phyloP scores from a whole-genome alignment of 2,797 vertebrate species.

The Gymnothorax javanicus region DNA sequence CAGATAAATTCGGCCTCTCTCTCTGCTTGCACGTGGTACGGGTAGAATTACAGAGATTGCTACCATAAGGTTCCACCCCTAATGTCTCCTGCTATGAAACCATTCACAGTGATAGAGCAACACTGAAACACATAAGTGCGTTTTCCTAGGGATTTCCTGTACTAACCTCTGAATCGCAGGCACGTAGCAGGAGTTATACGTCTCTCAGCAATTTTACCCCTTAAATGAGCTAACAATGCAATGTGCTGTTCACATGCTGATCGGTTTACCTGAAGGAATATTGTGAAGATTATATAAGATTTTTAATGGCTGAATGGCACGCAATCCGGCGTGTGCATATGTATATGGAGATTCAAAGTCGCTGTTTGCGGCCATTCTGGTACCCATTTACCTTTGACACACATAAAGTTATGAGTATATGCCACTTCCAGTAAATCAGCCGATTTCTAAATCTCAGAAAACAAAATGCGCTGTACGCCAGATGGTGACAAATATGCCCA shows the following conservation, averaged over 20 bases:
- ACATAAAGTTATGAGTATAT: background rate
- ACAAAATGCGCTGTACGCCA: background rate
- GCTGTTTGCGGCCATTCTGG: background rate
- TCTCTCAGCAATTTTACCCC: constrained; percentile 43
- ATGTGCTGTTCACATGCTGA: background rate
- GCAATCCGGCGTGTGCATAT: background rate
- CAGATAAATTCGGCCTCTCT: no score
- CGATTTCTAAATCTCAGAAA: background rate
- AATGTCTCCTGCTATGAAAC: background rate
- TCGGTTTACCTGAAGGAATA: background rate
- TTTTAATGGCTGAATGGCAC: background rate
- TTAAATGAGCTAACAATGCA: constrained; percentile 27
- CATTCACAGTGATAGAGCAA: background rate
- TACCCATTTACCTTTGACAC: background rate
- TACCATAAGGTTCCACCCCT: no score
- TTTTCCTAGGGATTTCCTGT: constrained; percentile 45
- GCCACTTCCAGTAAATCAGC: background rate
- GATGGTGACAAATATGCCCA: background rate
- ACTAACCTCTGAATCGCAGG: constrained; percentile 60
- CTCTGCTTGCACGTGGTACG: no score
- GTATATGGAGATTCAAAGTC: background rate
- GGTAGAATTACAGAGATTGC: no score
- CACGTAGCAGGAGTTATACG: constrained; percentile 53
- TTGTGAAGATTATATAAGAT: background rate
- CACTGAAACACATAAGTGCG: background rate